Evolutionary conservation across 1,140 invertebrate genomes (phyloP), one percentile per base, ranked within the genome.

Genomic region (Camponotus pennsylvanicus): DNA sequence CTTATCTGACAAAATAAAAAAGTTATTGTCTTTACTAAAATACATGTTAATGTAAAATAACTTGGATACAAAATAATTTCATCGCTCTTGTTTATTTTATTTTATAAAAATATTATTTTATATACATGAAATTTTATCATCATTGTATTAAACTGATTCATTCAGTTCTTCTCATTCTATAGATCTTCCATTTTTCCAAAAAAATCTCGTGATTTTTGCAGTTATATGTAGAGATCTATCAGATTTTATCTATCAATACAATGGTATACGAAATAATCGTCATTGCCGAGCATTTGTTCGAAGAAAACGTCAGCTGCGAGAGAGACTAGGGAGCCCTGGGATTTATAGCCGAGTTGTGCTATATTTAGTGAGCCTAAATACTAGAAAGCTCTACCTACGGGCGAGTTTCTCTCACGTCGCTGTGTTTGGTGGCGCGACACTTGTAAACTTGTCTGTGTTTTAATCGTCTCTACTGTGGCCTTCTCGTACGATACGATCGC

Each of bases 331-430:
- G 83, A 69, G 67, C 71, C 49, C 86, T 82, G 85, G 86, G 91
- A 92, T 90, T 92, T 89, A 88, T 76, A 92, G 80, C 76, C 55
- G 80, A 92, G 77, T 83, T 75, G 83, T 42, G 91, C 86, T 92
- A 92, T 89, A 92, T 92, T 92, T 92, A 92, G 92, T 77, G 84
- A 83, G 86, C 85, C 90, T 87, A 86, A 92, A 92, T 91, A 92
- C 90, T 91, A 91, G 90, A 88, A 86, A 89, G 87, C 90, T 89
- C 61, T 87, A 84, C 79, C 64, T 88, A 85, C 83, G 59, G 32
- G 37, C 83, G 66, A 90, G 76, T 71, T 70, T 80, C 63, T 85
- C 52, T 13, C 45, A 42, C 73, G 61, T 55, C 57, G 21, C 13
- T 15, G 49, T 63, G 78, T 61, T 70, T 75, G 42, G 67, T 77